Evolutionary conservation across 2,888 invertebrate species (phyloP).

Genomic region (Subacronicta megacephala): DNA sequence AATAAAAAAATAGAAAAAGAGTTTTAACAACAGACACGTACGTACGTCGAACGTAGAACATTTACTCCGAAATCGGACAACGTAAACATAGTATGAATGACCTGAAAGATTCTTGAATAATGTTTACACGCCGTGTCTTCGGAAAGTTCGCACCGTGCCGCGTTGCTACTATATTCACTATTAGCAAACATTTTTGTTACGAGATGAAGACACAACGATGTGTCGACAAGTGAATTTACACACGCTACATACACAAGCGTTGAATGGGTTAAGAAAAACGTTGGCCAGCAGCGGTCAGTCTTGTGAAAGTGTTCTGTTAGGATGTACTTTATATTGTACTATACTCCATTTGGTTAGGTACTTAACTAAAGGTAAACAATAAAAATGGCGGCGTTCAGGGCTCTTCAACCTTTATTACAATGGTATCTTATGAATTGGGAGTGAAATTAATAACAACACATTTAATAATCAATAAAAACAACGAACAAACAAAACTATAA

Average conservation of each 20-base stretch:
- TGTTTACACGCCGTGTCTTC: slow-evolving; percentile 34
- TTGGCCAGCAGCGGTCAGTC: slow-evolving; percentile 51
- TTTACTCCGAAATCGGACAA: slow-evolving; percentile 23
- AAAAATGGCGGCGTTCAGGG: no score
- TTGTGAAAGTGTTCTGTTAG: slow-evolving; percentile 55
- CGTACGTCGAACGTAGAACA: slow-evolving; percentile 15
- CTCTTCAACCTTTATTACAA: no score
- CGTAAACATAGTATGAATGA: slow-evolving; percentile 43
- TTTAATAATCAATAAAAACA: no score
- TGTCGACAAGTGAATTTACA: slow-evolving; percentile 63
- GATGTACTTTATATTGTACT: slow-evolving; percentile 25
- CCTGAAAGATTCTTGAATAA: slow-evolving; percentile 26
- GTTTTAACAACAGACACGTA: slow-evolving; percentile 7
- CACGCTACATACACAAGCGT: slow-evolving; percentile 59
- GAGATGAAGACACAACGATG: slow-evolving; percentile 57
- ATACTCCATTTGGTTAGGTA: no score
- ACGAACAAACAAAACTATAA: no score
- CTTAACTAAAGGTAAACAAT: no score
- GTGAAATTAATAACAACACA: no score
- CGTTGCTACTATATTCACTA: slow-evolving; percentile 24
- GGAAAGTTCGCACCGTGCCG: slow-evolving; percentile 28
- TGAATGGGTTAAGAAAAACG: slow-evolving; percentile 68
- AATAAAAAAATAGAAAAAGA: slow-evolving; percentile 13
- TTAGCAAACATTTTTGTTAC: slow-evolving; percentile 51
- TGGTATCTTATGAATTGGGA: no score